Evolutionary conservation across 2,113 vertebrate genomes (phyloP).

Genomic region (Osmerus eperlanus): DNA sequence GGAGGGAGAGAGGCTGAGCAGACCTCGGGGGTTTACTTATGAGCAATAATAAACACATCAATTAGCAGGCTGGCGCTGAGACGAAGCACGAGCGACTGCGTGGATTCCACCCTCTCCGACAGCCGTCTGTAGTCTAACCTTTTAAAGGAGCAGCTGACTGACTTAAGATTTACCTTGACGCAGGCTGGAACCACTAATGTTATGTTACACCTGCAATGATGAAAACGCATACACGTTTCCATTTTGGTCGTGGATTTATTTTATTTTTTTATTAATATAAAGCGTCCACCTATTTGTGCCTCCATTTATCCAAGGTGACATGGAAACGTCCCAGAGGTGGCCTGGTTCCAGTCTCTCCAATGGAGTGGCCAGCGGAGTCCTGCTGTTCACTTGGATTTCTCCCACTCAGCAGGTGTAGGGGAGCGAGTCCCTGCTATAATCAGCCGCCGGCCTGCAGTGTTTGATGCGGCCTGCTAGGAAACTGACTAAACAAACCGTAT

Average conservation of each 20-base stretch:
- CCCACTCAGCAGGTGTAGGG: constrained; percentile 74
- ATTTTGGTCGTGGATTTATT: neutral
- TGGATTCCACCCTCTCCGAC: too few species aligned
- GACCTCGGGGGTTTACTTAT: neutral
- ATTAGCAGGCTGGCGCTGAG: neutral
- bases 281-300: constrained; percentile 45
- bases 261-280: neutral
- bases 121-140: too few species aligned
- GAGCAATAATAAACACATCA: neutral
- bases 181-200: neutral
- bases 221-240: neutral
- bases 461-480: constrained; percentile 82
- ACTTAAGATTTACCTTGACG: constrained; percentile 40
- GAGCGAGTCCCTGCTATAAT: constrained; percentile 71
- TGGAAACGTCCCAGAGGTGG: constrained; percentile 39
- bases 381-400: constrained; percentile 72
- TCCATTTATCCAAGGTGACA: constrained; percentile 59
- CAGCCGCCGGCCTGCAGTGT: constrained; percentile 72
- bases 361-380: constrained; percentile 47
- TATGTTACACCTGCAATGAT: constrained; percentile 27
- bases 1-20: constrained; percentile 37
- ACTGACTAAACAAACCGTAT: constrained; percentile 84
- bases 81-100: too few species aligned
- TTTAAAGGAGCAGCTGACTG: constrained; percentile 37
- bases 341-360: too few species aligned